A percentile compares a stretch with the other conserved stretches of the same genome.
These are phyloP conservation scores for Microcebus murinus DNA, from an alignment of 2,113 vertebrate genomes.

Conservation along the genomic window DNA sequence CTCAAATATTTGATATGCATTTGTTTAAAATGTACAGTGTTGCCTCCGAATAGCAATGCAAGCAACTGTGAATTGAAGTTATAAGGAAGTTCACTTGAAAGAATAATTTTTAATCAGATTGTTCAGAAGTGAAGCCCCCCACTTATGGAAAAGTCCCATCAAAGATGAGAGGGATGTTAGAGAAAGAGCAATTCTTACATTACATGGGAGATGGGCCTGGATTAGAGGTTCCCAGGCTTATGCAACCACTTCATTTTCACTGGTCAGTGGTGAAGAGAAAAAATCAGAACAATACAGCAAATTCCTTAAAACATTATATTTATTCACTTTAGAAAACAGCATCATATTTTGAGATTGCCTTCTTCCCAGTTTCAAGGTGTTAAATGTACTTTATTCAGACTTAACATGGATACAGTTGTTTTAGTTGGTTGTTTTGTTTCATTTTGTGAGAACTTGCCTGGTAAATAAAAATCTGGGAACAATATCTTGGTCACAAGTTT, in stretches of 20 bases:
- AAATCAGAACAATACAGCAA: neutral
- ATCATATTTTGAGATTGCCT: neutral
- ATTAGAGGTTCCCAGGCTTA: neutral
- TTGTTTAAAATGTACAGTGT: neutral
- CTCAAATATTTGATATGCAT: neutral
- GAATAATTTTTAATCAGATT: neutral
- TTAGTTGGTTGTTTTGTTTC: neutral
- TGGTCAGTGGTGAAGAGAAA: neutral
- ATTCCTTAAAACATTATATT: neutral
- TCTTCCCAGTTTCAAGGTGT: neutral
- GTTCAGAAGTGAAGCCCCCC: neutral
- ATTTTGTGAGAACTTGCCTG: neutral
- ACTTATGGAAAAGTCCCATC: neutral
- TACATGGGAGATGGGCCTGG: neutral
- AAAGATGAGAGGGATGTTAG: neutral
- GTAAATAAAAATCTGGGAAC: neutral
- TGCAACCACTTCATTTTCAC: neutral
- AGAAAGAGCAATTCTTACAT: neutral
- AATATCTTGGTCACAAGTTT: neutral
- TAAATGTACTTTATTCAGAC: neutral
- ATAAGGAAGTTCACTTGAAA: neutral
- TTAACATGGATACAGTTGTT: neutral
- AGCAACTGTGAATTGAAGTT: neutral
- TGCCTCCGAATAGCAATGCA: neutral
- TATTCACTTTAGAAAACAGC: neutral